Percentiles rank a stretch among this genome's conserved stretches.
Conservation (phyloP, 2,888 invertebrate genomes). For the Ceraclea dissimilis region DNA sequence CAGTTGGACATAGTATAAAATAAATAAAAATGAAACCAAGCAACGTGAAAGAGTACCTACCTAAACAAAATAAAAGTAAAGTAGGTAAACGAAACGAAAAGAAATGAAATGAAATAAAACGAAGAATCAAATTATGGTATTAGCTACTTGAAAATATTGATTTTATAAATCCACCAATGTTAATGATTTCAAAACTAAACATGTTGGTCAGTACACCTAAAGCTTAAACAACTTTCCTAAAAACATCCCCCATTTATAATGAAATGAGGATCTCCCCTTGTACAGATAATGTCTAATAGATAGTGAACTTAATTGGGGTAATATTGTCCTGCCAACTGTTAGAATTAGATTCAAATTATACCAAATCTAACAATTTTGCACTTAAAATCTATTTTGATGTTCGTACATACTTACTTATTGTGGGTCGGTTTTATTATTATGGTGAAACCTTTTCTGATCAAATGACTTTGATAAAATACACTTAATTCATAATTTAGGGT, state of each 20-base stretch:
- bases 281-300: conserved; percentile 21
- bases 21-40: too few relatives aligned
- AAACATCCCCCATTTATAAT: neutral
- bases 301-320: conserved; percentile 26
- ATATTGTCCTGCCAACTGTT: conserved; percentile 24
- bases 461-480: neutral
- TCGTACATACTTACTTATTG: conserved; percentile 1
- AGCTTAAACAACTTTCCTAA: neutral
- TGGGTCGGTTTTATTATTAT: conserved; percentile 11
- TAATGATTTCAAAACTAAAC: too few relatives aligned
- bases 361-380: conserved; percentile 20
- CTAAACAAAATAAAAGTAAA: too few relatives aligned
- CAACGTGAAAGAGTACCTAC: too few relatives aligned
- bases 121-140: too few relatives aligned
- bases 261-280: conserved; percentile 15
- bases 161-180: too few relatives aligned
- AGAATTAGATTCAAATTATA: conserved; percentile 8
- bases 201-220: too few relatives aligned
- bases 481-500: too few relatives aligned
- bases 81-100: too few relatives aligned
- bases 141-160: too few relatives aligned
- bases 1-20: too few relatives aligned
- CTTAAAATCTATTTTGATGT: conserved; percentile 24
- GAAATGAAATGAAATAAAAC: too few relatives aligned
- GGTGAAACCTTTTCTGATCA: neutral